Evolutionary conservation across 2,113 vertebrate genomes (phyloP), one percentile per base, ranked within the genome.

Genomic region (Leptocoma aspasia): DNA sequence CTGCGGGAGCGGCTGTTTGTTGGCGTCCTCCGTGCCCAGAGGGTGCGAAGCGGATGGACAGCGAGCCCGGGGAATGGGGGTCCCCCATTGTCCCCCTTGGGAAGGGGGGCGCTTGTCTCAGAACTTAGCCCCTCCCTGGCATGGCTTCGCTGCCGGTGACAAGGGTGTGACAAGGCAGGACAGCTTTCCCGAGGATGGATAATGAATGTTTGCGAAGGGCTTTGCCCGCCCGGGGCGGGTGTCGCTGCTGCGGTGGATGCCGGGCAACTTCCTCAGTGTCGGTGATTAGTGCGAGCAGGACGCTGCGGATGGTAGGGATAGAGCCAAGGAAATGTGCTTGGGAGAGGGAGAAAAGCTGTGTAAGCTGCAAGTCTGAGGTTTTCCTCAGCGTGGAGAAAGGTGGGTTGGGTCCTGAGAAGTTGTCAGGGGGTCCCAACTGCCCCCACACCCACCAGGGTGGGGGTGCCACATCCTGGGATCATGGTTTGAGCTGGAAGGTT

Each of bases 21-120:
- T 6, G 33, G 39, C 90, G 44, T 23, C 44, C 4, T 50, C 18
- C 31, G 0, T 1, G n/a, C 37, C 11, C 31, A 0, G 49, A 57
- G 39, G 47, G 44, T 30, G 70, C 56, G 70, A 63, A 87, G 35
- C 56, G 49, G 69, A n/a, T 15, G 72, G 37, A 59, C 13, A 6
- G 20, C 4, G 4, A 50, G n/a, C 6, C 45, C 3, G 1, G 13
- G 14, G 28, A 9, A 5, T 7, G 1, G 7, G 2, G 13, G 22
- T 64, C 39, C 50, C 2, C 1, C 35, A 10, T 3, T 33, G 6
- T 19, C 14, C 70, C 26, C 9, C 5, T 1, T 9, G 42, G n/a
- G 65, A 79, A 70, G 15, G 0, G 7, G 23, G n/a, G 37, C 9
- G 42, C 22, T 16, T 1, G 24, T 30, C 22, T 41, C 4, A 3